Conservation (phyloP, 1,140 invertebrate genomes). For the Drosophila sp. region DNA sequence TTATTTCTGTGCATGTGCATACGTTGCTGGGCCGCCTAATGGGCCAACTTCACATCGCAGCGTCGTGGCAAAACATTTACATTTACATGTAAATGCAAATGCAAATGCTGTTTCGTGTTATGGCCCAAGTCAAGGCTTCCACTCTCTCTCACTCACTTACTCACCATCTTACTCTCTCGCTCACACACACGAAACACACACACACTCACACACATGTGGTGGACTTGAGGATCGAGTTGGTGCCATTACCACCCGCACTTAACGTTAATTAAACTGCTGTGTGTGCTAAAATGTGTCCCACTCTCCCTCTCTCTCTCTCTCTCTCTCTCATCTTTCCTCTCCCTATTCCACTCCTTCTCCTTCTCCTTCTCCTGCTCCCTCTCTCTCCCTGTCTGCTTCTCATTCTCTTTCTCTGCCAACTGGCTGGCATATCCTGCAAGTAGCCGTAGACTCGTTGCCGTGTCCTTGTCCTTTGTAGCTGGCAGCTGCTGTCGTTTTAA, state of each 20-base stretch:
- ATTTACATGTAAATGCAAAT: conserved; percentile 72
- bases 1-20: conserved; percentile 70
- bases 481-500: conserved; percentile 81
- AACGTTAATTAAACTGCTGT: conserved; percentile 83
- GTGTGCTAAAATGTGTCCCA: conserved; percentile 80
- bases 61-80: conserved; percentile 66
- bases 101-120: conserved; percentile 64
- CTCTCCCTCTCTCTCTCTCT: conserved; percentile 41
- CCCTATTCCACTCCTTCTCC: conserved; percentile 54
- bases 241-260: conserved; percentile 81
- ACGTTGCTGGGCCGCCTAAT: conserved; percentile 68
- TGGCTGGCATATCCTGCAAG: conserved; percentile 37
- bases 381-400: conserved; percentile 19
- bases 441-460: conserved; percentile 22
- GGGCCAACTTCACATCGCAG: conserved; percentile 66
- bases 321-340: too few species aligned
- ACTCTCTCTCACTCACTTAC: not conserved
- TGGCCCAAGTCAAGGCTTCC: conserved; percentile 43
- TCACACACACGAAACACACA: conserved; percentile 1
- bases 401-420: conserved; percentile 1
- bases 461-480: conserved; percentile 55
- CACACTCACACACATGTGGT: conserved; percentile 17
- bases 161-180: conserved; percentile 4
- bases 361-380: conserved; percentile 30
- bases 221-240: conserved; percentile 50